Evolutionary conservation across 2,888 invertebrate genomes (phyloP).

Genomic region (Drosophila affinis): DNA sequence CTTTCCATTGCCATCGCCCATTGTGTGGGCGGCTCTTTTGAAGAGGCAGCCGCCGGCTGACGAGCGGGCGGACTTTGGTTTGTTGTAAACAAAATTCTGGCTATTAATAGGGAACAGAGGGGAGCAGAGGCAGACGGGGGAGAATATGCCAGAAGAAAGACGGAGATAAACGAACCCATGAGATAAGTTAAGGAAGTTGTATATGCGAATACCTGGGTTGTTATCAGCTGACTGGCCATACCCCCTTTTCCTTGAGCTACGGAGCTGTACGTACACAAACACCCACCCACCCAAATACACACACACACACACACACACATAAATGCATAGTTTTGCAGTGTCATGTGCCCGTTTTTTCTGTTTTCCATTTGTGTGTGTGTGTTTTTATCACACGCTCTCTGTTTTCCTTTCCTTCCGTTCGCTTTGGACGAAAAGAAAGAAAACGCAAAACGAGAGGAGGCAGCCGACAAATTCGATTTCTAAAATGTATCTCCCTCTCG

Average conservation of each 20-base stretch:
- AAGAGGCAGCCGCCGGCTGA: conserved; percentile 42
- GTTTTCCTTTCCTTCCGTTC: conserved; percentile 34
- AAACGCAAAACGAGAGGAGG: neutral
- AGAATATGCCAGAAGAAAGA: neutral
- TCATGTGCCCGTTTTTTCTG: conserved; percentile 61
- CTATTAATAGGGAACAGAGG: conserved; percentile 32
- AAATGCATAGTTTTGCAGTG: conserved; percentile 54
- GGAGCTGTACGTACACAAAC: neutral
- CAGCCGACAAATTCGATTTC: conserved; percentile 63
- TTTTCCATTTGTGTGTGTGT: conserved; percentile 24
- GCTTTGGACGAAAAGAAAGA: neutral
- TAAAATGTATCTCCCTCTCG: conserved; percentile 61
- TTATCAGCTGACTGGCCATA: conserved; percentile 61
- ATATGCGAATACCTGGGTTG: conserved; percentile 36
- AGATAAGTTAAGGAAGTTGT: conserved; percentile 41
- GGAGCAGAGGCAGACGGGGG: neutral
- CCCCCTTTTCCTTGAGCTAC: conserved; percentile 40
- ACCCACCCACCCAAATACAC: conserved; percentile 47
- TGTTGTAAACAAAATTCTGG: conserved; percentile 59
- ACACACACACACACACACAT: conserved; percentile 35
- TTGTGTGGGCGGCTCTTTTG: conserved; percentile 43
- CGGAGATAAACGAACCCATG: conserved; percentile 8
- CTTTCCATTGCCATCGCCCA: neutral
- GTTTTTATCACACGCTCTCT: conserved; percentile 60
- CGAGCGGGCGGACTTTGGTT: conserved; percentile 61